A percentile compares a stretch with the other conserved stretches of the same genome.
Conservation (phyloP, 2,113 vertebrate species). For the Microtus pennsylvanicus region DNA sequence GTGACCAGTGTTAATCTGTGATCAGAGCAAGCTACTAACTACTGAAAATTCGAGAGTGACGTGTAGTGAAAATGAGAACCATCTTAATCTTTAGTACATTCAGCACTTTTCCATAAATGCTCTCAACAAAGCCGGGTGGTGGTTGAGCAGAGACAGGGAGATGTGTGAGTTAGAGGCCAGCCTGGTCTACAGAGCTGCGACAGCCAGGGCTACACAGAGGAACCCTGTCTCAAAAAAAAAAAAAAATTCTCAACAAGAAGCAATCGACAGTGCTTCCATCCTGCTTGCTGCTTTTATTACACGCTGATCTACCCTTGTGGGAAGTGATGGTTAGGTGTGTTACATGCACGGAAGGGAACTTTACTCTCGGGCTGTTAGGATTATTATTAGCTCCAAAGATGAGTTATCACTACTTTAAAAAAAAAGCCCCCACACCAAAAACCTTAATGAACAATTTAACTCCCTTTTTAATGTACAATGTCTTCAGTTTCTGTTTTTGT, state of each 20-base stretch:
- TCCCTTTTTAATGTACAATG: background rate
- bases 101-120: conserved; percentile 31
- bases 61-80: conserved; percentile 44
- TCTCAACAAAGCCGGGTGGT: conserved; percentile 33
- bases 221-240: too few species aligned
- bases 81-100: conserved; percentile 47
- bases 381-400: conserved; percentile 41
- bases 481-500: background rate
- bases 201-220: too few species aligned
- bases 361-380: conserved; percentile 9
- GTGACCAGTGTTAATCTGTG: background rate
- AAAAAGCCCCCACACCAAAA: background rate
- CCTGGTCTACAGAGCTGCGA: too few species aligned
- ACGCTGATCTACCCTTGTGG: conserved; percentile 70
- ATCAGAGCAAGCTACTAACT: conserved; percentile 47
- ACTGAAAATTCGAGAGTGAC: conserved; percentile 39
- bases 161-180: too few species aligned
- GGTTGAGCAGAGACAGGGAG: too few species aligned
- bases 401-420: conserved; percentile 74
- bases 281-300: conserved; percentile 71
- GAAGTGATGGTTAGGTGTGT: conserved; percentile 64
- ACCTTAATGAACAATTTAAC: conserved; percentile 46
- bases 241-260: conserved; percentile 57
- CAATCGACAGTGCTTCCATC: conserved; percentile 64
- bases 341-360: conserved; percentile 52